Evolutionary conservation across 2,113 vertebrate genomes (phyloP).

Genomic region (Nibea coibor): DNA sequence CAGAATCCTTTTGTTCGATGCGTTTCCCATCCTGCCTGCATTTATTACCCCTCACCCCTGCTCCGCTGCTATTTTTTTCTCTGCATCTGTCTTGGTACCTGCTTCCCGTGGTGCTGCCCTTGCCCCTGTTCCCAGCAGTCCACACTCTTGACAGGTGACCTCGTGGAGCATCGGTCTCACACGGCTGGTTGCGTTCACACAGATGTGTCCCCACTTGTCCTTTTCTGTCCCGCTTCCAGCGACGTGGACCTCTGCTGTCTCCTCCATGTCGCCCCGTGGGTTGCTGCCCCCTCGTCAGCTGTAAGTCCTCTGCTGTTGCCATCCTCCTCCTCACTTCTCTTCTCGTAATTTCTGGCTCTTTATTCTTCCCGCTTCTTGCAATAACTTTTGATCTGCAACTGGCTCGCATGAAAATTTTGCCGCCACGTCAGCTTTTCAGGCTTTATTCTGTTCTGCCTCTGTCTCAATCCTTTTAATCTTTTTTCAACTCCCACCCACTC

Average conservation of each 20-base stretch:
- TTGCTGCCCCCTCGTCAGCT: constrained; percentile 27
- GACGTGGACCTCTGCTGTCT: constrained; percentile 59
- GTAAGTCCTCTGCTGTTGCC: constrained; percentile 54
- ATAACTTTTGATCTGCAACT: constrained; percentile 49
- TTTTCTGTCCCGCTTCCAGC: constrained; percentile 65
- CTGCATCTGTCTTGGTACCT: constrained; percentile 37
- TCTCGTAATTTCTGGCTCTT: constrained; percentile 23
- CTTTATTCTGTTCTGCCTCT: constrained; percentile 33
- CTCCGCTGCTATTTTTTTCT: background rate
- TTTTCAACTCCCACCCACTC: constrained; percentile 50
- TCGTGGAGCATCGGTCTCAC: constrained; percentile 55
- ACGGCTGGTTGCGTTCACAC: constrained; percentile 70
- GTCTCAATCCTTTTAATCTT: constrained; percentile 54
- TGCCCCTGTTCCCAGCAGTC: constrained; percentile 67
- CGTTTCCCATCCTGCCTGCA: constrained; percentile 20
- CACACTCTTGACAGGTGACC: constrained; percentile 73
- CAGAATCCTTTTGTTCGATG: constrained; percentile 5
- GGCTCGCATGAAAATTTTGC: constrained; percentile 40
- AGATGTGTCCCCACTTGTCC: constrained; percentile 76
- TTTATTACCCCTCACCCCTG: constrained; percentile 22
- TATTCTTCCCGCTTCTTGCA: constrained; percentile 12
- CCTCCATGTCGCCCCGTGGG: constrained; percentile 45
- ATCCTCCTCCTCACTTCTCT: background rate
- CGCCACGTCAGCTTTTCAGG: constrained; percentile 33
- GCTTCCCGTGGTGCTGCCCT: constrained; percentile 63